Evolutionary conservation across 2,888 invertebrate genomes (phyloP), one percentile per base, ranked within the genome.

Genomic region (Rhagonycha fulva): DNA sequence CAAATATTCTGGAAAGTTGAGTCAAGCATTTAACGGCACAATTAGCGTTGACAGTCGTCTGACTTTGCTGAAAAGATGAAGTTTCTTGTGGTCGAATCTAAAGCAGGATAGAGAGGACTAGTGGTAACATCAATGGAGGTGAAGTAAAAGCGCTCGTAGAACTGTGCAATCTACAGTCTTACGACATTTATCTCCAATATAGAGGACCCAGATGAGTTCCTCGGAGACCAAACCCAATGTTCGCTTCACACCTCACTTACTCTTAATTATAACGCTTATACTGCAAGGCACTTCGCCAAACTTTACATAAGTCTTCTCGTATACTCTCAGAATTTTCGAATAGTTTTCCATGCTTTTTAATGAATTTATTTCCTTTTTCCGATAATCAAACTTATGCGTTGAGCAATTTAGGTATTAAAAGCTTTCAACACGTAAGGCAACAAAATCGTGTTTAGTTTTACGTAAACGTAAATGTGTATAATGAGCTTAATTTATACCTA

Each of bases 201-300:
- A 83, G 82, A 81, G 26, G 82, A 80, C 82, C 83, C 83, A 84
- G 84, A 85, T 84, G 84, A 85, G 84, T 84, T 84, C 85, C 85
- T 83, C 79, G 66, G 84, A 83, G 84, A 84, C 81, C 81, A 81
- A 82, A 83, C 83, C 82, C 84, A 83, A 82, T 85, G 84, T 85
- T 85, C 83, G 82, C 85, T 86, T 86, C 84, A 86, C 86, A 86
- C 86, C 85, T 86, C 86, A 85, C 86, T 86, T 85, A 85, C 83
- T 85, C 86, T 85, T 86, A 86, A 86, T 86, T 86, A 85, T 85
- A 84, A 83, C 82, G 82, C 82, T 84, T 82, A 82, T 81, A 83
- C 78, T 81, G 80, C 80, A 70, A 70, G 75, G 77, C 77, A 77
- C 77, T 77, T 75, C 75, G 77, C 77, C 77, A 77, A 77, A 77